Percentiles rank a stretch among this genome's conserved stretches.
phyloP scores from a whole-genome alignment of 2,113 vertebrate species.

The Ifrita kowaldi region DNA sequence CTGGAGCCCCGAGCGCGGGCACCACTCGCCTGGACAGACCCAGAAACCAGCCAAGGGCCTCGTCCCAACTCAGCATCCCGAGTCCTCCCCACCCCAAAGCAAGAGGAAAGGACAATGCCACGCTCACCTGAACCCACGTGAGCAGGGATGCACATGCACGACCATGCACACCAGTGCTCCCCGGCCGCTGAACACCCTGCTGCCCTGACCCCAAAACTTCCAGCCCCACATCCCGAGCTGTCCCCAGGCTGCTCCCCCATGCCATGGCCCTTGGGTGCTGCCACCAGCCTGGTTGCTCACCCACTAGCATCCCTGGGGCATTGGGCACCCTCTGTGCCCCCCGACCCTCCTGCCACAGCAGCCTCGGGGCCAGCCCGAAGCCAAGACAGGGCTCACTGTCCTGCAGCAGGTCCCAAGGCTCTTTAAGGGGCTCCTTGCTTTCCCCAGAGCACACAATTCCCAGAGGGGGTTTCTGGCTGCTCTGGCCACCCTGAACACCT shows the following conservation, averaged over 20 bases:
- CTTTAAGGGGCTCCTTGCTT: background rate
- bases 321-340: background rate
- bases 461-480: background rate
- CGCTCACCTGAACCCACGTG: background rate
- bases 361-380: conserved; percentile 20
- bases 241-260: rapidly evolving
- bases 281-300: background rate
- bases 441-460: background rate
- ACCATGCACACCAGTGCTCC: background rate
- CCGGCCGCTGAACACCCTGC: rapidly evolving
- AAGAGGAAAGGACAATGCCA: background rate
- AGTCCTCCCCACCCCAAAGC: background rate
- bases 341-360: background rate
- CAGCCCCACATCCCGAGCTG: rapidly evolving
- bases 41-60: background rate
- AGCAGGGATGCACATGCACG: rapidly evolving
- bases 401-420: background rate
- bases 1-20: rapidly evolving
- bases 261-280: background rate
- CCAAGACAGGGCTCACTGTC: background rate
- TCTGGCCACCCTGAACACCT: background rate
- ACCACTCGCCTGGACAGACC: rapidly evolving
- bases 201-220: background rate
- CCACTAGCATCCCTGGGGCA: rapidly evolving
- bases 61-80: rapidly evolving